phyloP scores from a whole-genome alignment of 2,113 vertebrate species.

The Epinephelus lanceolatus region DNA sequence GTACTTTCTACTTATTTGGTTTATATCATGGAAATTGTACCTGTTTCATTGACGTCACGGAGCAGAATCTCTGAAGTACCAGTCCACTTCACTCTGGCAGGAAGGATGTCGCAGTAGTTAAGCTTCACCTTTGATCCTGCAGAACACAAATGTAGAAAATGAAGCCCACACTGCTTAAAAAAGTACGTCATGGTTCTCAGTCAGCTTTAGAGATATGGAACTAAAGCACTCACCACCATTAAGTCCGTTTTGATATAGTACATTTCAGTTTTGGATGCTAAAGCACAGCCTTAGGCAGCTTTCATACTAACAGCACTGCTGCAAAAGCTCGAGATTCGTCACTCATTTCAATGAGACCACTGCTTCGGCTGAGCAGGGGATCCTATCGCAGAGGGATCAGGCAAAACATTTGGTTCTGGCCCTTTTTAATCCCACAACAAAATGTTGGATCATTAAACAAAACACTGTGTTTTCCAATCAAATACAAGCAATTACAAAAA shows the following conservation, averaged over 20 bases:
- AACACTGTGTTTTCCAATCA: background rate
- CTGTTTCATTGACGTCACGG: constrained; percentile 29
- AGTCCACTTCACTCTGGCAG: constrained; percentile 4
- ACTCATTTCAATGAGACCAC: constrained; percentile 16
- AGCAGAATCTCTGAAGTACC: constrained; percentile 5
- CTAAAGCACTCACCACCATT: background rate
- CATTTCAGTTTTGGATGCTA: constrained; percentile 28
- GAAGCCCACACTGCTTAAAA: background rate
- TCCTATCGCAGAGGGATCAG: background rate
- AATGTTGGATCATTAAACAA: constrained; percentile 17
- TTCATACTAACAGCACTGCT: background rate
- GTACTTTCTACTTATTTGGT: too few species aligned
- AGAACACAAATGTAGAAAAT: constrained; percentile 37
- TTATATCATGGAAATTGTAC: constrained; percentile 15
- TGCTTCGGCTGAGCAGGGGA: background rate
- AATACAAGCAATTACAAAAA: constrained; percentile 2
- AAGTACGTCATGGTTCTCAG: background rate
- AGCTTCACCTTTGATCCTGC: constrained; percentile 40
- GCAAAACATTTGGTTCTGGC: constrained; percentile 9
- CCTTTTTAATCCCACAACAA: background rate
- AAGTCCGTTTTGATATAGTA: background rate
- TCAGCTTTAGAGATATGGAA: background rate
- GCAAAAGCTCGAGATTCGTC: constrained; percentile 8
- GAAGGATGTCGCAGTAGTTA: background rate
- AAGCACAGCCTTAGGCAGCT: constrained; percentile 12